A percentile compares a stretch with the other conserved stretches of the same genome.
Evolutionary conservation across 2,113 vertebrate species (phyloP).

Genomic region (Papio anubis): DNA sequence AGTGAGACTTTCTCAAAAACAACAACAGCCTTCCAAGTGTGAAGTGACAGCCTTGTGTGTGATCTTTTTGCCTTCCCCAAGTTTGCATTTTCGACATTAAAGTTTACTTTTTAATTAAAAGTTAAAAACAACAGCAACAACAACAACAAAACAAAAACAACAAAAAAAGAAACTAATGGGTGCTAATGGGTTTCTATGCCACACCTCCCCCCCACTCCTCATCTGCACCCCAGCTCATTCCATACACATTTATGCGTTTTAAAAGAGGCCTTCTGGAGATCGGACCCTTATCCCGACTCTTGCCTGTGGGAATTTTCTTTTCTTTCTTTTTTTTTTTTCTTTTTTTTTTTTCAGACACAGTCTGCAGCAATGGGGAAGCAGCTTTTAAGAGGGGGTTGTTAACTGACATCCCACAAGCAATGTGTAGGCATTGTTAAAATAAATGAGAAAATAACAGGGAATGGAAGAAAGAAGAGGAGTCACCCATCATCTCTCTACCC

Average conservation of each 20-base stretch:
- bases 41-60: too few species aligned
- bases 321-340: too few species aligned
- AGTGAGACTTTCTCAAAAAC: too few species aligned
- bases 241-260: neutral
- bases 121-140: too few species aligned
- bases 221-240: neutral
- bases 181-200: neutral
- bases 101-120: too few species aligned
- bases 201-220: neutral
- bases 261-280: neutral
- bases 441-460: slow-evolving; percentile 18
- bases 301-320: neutral
- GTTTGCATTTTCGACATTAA: too few species aligned
- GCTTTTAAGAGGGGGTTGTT: neutral
- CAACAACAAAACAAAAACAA: too few species aligned
- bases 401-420: neutral
- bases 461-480: neutral
- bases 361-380: neutral
- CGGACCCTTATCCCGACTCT: neutral
- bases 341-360: neutral
- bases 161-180: neutral
- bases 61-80: too few species aligned
- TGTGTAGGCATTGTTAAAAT: neutral
- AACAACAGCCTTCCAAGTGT: too few species aligned
- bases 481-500: neutral